Evolutionary conservation across 2,888 invertebrate species (phyloP).

Genomic region (Caenorhabditis drosophilae): DNA sequence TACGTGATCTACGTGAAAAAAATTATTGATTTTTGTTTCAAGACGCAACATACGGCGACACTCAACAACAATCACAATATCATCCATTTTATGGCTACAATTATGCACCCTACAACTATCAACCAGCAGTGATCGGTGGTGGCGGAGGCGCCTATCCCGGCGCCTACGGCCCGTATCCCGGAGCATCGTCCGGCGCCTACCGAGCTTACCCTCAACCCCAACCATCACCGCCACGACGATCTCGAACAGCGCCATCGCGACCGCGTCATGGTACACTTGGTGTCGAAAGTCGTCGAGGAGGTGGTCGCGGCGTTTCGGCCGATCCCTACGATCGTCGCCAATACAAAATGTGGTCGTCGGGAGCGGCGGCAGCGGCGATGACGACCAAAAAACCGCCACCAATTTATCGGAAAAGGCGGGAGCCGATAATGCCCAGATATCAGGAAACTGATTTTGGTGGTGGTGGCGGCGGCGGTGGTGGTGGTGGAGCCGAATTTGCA

Average conservation of each 20-base stretch:
- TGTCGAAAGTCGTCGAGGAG: slow-evolving; percentile 24
- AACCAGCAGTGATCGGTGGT: too few relatives aligned
- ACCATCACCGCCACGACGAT: slow-evolving; percentile 51
- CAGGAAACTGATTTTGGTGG: slow-evolving; percentile 55
- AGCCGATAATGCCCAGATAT: slow-evolving; percentile 36
- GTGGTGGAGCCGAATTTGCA: slow-evolving; percentile 9
- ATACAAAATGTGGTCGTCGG: too few relatives aligned
- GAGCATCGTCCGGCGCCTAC: slow-evolving; percentile 51
- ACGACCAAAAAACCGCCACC: slow-evolving; percentile 40
- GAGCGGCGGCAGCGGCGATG: slow-evolving; percentile 5
- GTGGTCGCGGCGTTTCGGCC: slow-evolving; percentile 46
- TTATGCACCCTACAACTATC: slow-evolving; percentile 40
- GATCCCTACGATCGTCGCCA: slow-evolving; percentile 39
- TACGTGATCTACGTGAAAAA: background rate
- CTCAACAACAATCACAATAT: slow-evolving; percentile 25
- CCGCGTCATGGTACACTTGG: slow-evolving; percentile 40
- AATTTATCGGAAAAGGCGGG: slow-evolving; percentile 54
- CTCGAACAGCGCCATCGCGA: slow-evolving; percentile 57
- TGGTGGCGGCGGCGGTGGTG: slow-evolving; percentile 31
- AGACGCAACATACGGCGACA: slow-evolving; percentile 35
- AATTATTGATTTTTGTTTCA: background rate
- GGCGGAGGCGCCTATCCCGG: slow-evolving; percentile 42
- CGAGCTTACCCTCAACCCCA: slow-evolving; percentile 59
- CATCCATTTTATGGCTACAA: slow-evolving; percentile 38
- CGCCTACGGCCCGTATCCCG: slow-evolving; percentile 50